Conservation (phyloP, 2,888 invertebrate species). For the Microctonus aethiopoides region DNA sequence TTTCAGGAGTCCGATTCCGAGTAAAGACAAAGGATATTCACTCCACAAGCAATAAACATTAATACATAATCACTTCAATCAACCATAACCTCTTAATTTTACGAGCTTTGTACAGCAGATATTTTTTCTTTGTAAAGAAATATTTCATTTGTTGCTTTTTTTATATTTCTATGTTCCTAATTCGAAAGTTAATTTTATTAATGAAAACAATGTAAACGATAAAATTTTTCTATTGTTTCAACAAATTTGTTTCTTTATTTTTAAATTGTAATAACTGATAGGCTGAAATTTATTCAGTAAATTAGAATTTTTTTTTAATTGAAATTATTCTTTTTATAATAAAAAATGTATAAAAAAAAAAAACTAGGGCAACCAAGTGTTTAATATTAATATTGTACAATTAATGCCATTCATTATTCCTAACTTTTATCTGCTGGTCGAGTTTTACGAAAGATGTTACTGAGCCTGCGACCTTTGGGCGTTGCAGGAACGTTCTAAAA, state of each 20-base stretch:
- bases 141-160: neutral
- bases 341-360: slow-evolving; percentile 6
- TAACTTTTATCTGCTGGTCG: slow-evolving; percentile 32
- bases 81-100: slow-evolving; percentile 16
- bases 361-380: slow-evolving; percentile 15
- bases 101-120: neutral
- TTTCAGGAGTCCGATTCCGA: slow-evolving; percentile 59
- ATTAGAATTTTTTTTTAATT: slow-evolving; percentile 1
- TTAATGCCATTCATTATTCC: slow-evolving; percentile 14
- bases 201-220: no score
- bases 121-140: slow-evolving; percentile 15
- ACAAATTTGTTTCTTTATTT: neutral
- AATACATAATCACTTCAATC: neutral
- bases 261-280: neutral
- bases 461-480: slow-evolving; percentile 53
- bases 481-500: slow-evolving; percentile 50
- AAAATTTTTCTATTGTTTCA: neutral
- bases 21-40: slow-evolving; percentile 35
- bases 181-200: slow-evolving; percentile 1
- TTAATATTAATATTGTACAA: slow-evolving; percentile 1
- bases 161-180: slow-evolving; percentile 10
- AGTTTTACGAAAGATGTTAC: slow-evolving; percentile 56
- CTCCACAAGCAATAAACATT: slow-evolving; percentile 22
- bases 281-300: neutral
- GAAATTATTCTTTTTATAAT: slow-evolving; percentile 24